Evolutionary conservation across 1,140 invertebrate genomes (phyloP).

Genomic region (Zaprionus africanus): DNA sequence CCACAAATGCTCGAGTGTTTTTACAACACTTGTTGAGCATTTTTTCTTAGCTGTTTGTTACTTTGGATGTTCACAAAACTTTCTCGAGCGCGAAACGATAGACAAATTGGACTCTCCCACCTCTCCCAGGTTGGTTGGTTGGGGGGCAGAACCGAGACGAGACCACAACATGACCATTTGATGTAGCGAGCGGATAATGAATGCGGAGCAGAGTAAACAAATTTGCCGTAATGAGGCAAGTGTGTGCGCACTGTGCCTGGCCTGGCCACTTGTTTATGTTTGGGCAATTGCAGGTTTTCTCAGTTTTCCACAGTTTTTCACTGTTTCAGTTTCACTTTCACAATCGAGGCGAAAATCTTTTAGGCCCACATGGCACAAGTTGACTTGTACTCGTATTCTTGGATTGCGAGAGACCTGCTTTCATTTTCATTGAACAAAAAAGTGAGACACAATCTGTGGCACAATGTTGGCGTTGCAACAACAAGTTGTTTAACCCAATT

Average conservation of each 20-base stretch:
- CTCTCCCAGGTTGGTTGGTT: constrained; percentile 50
- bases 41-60: constrained; percentile 5
- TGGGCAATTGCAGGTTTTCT: constrained; percentile 26
- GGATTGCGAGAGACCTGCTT: constrained; percentile 70
- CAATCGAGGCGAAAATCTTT: constrained; percentile 61
- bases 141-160: constrained; percentile 9
- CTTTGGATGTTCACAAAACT: constrained; percentile 30
- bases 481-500: constrained; percentile 75
- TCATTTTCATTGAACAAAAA: constrained; percentile 77
- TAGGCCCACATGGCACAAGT: constrained; percentile 48
- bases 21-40: constrained; percentile 18
- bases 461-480: constrained; percentile 48
- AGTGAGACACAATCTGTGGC: constrained; percentile 51
- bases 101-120: constrained; percentile 44
- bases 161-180: constrained; percentile 33
- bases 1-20: constrained; percentile 21
- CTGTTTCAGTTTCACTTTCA: constrained; percentile 66
- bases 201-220: constrained; percentile 64
- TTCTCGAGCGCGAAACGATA: constrained; percentile 40
- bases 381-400: constrained; percentile 60
- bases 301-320: neutral
- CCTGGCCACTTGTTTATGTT: constrained; percentile 30
- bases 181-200: constrained; percentile 36
- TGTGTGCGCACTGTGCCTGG: constrained; percentile 12
- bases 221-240: constrained; percentile 63